Percentiles rank a stretch among this genome's conserved stretches.
These are phyloP conservation scores for Schizopygopsis malacanthus DNA, from an alignment of 2,797 vertebrate genomes.

Conservation along the genomic window DNA sequence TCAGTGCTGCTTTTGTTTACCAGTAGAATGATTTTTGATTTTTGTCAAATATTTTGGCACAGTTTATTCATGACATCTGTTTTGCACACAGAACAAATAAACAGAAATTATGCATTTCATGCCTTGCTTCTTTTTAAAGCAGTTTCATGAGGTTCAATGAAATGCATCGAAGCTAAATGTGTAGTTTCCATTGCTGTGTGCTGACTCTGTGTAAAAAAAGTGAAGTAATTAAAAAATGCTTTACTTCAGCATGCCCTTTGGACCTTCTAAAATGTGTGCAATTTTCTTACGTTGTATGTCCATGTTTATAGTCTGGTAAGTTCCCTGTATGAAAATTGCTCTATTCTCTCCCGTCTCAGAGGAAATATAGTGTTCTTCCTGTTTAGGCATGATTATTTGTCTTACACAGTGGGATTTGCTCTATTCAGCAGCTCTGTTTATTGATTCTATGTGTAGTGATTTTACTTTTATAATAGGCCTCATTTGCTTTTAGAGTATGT, in stretches of 20 bases:
- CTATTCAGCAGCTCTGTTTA: constrained; percentile 24
- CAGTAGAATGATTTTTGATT: not conserved
- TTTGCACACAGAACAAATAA: constrained; percentile 18
- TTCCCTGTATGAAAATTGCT: constrained; percentile 25
- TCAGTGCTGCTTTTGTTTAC: not conserved
- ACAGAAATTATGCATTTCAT: not conserved
- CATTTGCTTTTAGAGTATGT: constrained; percentile 10
- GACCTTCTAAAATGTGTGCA: constrained; percentile 51
- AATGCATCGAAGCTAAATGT: not conserved
- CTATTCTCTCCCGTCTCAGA: constrained; percentile 1
- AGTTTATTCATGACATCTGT: not conserved
- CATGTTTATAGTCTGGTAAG: constrained; percentile 15
- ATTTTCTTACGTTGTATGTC: constrained; percentile 25
- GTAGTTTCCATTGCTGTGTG: constrained; percentile 2
- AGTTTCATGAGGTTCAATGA: constrained; percentile 12
- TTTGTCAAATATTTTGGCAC: not conserved
- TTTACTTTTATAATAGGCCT: not conserved
- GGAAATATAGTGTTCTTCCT: constrained; percentile 49
- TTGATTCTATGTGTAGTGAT: constrained; percentile 10
- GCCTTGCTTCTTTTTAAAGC: not conserved
- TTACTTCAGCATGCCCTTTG: constrained; percentile 58
- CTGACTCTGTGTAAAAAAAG: constrained; percentile 19
- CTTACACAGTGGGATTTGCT: constrained; percentile 9
- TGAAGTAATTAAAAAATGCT: constrained; percentile 55
- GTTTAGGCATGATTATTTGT: constrained; percentile 30